A percentile compares a stretch with the other conserved stretches of the same genome.
These are phyloP conservation scores for Apamea crenata DNA, from an alignment of 2,888 invertebrate genomes.

Conservation along the genomic window DNA sequence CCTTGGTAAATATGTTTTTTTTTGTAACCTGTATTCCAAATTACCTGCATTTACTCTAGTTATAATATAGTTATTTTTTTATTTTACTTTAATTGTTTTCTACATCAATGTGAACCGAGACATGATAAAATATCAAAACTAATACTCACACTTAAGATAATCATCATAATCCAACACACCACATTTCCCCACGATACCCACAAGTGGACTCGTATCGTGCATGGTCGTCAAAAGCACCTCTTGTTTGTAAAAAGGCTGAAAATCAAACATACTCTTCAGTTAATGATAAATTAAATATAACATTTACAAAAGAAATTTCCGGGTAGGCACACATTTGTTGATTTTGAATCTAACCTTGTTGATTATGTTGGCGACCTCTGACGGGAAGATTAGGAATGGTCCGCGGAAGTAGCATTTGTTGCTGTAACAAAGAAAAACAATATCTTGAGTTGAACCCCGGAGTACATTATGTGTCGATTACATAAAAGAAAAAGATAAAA, in stretches of 20 bases:
- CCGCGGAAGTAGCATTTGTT: constrained; percentile 98
- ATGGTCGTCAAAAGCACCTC: constrained; percentile 97
- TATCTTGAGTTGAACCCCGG: neutral
- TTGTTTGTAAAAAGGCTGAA: constrained; percentile 96
- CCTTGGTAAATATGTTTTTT: no score
- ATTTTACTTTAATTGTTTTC: no score
- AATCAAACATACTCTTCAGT: constrained; percentile 70
- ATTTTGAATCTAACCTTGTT: constrained; percentile 86
- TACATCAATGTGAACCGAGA: no score
- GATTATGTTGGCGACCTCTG: constrained; percentile 95
- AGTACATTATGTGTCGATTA: neutral
- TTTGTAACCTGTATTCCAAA: no score
- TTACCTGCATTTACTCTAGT: no score
- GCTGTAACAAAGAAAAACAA: constrained; percentile 86
- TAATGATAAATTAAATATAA: constrained; percentile 57
- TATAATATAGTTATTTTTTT: no score
- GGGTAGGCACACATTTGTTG: constrained; percentile 21
- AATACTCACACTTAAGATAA: constrained; percentile 94
- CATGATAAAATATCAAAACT: neutral
- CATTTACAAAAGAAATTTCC: neutral
- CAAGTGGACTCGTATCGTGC: constrained; percentile 97
- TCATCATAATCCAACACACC: constrained; percentile 97
- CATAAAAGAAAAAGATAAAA: no score
- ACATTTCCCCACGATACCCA: constrained; percentile 97
- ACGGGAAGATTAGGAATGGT: constrained; percentile 97